Conservation (phyloP, 2,888 invertebrate genomes). For the Acleris emargana region DNA sequence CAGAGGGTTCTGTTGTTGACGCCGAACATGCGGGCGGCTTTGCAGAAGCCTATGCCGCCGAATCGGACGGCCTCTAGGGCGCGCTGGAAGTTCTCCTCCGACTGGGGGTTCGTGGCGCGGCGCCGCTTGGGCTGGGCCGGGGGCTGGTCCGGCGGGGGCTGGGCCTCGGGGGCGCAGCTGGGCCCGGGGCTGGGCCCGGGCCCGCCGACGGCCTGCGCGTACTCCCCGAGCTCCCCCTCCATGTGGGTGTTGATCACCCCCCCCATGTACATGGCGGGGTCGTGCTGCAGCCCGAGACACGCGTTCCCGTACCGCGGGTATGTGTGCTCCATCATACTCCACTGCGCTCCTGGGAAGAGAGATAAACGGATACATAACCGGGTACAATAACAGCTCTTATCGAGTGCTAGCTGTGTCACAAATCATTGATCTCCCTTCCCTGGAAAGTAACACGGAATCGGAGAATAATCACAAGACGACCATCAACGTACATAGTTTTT, state of each 20-base stretch:
- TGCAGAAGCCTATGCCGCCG: conserved; percentile 93
- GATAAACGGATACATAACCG: conserved; percentile 76
- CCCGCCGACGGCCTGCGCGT: conserved; percentile 61
- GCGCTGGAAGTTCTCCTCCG: conserved; percentile 91
- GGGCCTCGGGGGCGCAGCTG: conserved; percentile 58
- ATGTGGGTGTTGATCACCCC: conserved; percentile 74
- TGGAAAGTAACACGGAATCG: conserved; percentile 57
- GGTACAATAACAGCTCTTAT: conserved; percentile 37
- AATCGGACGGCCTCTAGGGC: conserved; percentile 92
- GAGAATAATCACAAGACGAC: too few species aligned
- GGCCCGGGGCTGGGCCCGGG: conserved; percentile 72
- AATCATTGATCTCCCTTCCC: conserved; percentile 82
- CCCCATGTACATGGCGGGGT: conserved; percentile 84
- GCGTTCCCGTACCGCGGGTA: conserved; percentile 89
- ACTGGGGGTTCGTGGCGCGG: conserved; percentile 90
- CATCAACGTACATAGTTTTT: too few species aligned
- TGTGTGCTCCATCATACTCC: conserved; percentile 93
- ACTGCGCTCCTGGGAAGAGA: conserved; percentile 91
- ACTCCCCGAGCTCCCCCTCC: conserved; percentile 68
- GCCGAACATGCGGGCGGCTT: conserved; percentile 92
- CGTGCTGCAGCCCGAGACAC: conserved; percentile 85
- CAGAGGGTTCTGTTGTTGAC: conserved; percentile 93
- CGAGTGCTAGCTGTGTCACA: conserved; percentile 15
- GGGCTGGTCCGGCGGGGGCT: conserved; percentile 43
- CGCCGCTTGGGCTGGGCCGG: conserved; percentile 85